These are phyloP conservation scores for Sebastes kiyomatsui DNA, from an alignment of 2,797 vertebrate genomes.

Conservation along the genomic window DNA sequence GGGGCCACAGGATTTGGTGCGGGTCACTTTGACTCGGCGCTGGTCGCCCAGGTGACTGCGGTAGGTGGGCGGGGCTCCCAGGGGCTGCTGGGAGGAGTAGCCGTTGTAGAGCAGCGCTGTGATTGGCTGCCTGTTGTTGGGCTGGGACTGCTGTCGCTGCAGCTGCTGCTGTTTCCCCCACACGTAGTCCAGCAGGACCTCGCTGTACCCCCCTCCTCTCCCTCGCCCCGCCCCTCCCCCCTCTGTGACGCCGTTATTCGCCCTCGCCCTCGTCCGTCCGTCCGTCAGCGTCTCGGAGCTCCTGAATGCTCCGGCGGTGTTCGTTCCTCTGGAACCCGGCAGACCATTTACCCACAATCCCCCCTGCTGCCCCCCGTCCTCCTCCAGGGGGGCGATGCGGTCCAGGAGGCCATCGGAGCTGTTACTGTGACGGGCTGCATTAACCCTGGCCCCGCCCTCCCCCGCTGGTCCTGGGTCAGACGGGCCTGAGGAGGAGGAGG, in stretches of 20 bases:
- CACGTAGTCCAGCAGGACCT: slow-evolving; percentile 87
- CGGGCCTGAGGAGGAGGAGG: slow-evolving; percentile 51
- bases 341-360: slow-evolving; percentile 40
- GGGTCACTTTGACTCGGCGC: slow-evolving; percentile 79
- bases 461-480: slow-evolving; percentile 18
- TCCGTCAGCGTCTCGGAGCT: slow-evolving; percentile 30
- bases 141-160: slow-evolving; percentile 71
- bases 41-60: slow-evolving; percentile 76
- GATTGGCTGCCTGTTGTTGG: slow-evolving; percentile 50
- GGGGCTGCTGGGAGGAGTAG: slow-evolving; percentile 48
- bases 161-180: slow-evolving; percentile 83
- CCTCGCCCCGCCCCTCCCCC: slow-evolving; percentile 1
- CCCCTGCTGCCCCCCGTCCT: slow-evolving; percentile 37
- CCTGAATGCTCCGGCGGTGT: not conserved
- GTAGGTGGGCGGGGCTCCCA: slow-evolving; percentile 71
- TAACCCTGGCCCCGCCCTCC: slow-evolving; percentile 19
- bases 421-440: slow-evolving; percentile 82
- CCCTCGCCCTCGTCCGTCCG: not conserved
- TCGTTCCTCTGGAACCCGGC: slow-evolving; percentile 8
- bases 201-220: slow-evolving; percentile 71
- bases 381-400: slow-evolving; percentile 41
- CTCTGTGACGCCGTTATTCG: slow-evolving; percentile 18
- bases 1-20: slow-evolving; percentile 88
- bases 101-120: slow-evolving; percentile 54
- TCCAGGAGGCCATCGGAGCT: slow-evolving; percentile 86